These are phyloP conservation scores for Rhynchonycteris naso DNA, from an alignment of 2,797 vertebrate species.

Conservation along the genomic window DNA sequence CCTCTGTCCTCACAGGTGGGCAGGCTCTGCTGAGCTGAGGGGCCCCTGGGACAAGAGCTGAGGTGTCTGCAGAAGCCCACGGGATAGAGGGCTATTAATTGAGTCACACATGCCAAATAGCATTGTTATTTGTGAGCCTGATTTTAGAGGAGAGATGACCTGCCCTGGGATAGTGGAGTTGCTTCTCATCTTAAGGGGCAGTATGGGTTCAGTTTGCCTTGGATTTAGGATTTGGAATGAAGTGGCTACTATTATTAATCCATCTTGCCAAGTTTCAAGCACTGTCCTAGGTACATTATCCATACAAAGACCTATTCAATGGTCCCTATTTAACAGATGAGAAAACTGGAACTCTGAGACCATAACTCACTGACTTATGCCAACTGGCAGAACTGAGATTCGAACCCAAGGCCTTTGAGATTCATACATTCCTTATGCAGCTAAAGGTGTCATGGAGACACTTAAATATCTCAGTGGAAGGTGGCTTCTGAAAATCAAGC, in stretches of 20 bases:
- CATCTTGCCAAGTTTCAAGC: not conserved
- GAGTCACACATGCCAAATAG: slow-evolving; percentile 73
- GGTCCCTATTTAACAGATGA: not conserved
- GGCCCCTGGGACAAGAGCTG: slow-evolving; percentile 45
- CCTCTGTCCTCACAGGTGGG: slow-evolving; percentile 60
- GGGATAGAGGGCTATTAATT: slow-evolving; percentile 75
- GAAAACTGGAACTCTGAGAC: not conserved
- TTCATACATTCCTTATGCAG: not conserved
- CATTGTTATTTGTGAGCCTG: slow-evolving; percentile 57
- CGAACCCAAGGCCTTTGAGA: not conserved
- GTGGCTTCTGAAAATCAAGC: not conserved
- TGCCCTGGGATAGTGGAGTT: not conserved
- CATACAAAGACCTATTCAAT: not conserved
- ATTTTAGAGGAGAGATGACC: slow-evolving; percentile 6
- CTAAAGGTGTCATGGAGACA: not conserved
- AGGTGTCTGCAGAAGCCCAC: slow-evolving; percentile 63
- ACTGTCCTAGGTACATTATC: not conserved
- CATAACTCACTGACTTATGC: not conserved
- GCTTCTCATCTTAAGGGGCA: not conserved
- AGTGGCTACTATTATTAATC: not conserved
- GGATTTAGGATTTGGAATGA: not conserved
- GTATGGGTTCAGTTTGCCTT: not conserved
- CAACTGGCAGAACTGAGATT: not conserved
- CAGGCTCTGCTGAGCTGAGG: not conserved
- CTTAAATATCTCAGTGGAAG: not conserved